Percentiles rank a stretch among this genome's conserved stretches.
These are phyloP conservation scores for Pharmacophagus antenor DNA, from an alignment of 2,888 invertebrate genomes.

Conservation along the genomic window DNA sequence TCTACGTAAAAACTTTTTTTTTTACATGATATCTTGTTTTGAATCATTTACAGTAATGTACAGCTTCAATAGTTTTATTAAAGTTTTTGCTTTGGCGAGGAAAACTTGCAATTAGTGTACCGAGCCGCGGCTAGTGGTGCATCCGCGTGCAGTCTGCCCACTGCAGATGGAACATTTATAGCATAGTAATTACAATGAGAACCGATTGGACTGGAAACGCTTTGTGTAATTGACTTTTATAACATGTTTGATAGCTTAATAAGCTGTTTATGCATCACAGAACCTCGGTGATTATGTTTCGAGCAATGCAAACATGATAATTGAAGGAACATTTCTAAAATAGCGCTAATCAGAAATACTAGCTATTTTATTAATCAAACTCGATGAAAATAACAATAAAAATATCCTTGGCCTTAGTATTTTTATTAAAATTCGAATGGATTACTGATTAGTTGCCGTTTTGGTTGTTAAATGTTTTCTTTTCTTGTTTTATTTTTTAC, in stretches of 20 bases:
- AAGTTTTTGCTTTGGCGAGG: slow-evolving; percentile 19
- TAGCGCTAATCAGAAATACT: neutral
- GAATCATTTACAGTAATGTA: slow-evolving; percentile 4
- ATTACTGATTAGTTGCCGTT: too few species aligned
- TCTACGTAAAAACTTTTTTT: too few species aligned
- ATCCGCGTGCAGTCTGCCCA: slow-evolving; percentile 27
- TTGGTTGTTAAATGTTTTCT: neutral
- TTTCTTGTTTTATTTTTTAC: neutral
- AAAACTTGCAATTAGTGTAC: slow-evolving; percentile 31
- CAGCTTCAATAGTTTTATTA: slow-evolving; percentile 12
- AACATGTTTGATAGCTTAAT: slow-evolving; percentile 11
- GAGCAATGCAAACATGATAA: too few species aligned
- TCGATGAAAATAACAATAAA: too few species aligned
- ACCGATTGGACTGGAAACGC: slow-evolving; percentile 25
- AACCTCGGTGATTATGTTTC: neutral
- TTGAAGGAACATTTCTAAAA: neutral
- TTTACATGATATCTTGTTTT: too few species aligned
- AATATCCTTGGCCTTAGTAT: too few species aligned
- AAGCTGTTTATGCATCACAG: neutral
- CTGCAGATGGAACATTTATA: slow-evolving; percentile 26
- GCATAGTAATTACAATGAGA: slow-evolving; percentile 28
- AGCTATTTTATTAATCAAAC: too few species aligned
- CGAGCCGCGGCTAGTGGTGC: slow-evolving; percentile 8
- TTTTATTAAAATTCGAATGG: too few species aligned
- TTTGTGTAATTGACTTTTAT: slow-evolving; percentile 19